These are phyloP conservation scores for Sussaba pulchella DNA, from an alignment of 2,888 invertebrate genomes.

Conservation along the genomic window DNA sequence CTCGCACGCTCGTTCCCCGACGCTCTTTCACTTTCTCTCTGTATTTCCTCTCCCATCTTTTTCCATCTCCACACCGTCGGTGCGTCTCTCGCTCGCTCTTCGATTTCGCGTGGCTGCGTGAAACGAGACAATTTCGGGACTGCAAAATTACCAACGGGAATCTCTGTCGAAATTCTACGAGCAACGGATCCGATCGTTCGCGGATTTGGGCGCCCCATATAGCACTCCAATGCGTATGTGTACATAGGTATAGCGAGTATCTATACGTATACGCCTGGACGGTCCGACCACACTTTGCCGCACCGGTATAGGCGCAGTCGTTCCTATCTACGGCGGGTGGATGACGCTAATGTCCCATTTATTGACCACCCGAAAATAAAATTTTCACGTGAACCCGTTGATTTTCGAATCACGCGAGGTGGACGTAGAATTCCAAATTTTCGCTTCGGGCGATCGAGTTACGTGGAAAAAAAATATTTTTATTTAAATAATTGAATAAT, in stretches of 20 bases:
- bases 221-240: neutral
- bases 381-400: neutral
- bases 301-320: neutral
- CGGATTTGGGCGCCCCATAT: neutral
- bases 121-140: slow-evolving; percentile 42
- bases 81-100: slow-evolving; percentile 20
- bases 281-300: neutral
- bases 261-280: no score
- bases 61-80: slow-evolving; percentile 11
- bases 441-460: neutral
- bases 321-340: neutral
- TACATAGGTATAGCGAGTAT: neutral
- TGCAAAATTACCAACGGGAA: slow-evolving; percentile 34
- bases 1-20: neutral
- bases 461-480: neutral
- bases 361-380: slow-evolving; percentile 11
- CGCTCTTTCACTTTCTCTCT: neutral
- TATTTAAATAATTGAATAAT: no score
- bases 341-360: slow-evolving; percentile 1
- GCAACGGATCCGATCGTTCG: slow-evolving; percentile 14
- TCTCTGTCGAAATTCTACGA: slow-evolving; percentile 31
- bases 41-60: slow-evolving; percentile 9
- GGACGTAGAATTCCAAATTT: neutral
- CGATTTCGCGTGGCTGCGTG: slow-evolving; percentile 42
- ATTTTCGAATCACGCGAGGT: neutral